Evolutionary conservation across 1,140 invertebrate species (phyloP).

Genomic region (Nephila pilipes): DNA sequence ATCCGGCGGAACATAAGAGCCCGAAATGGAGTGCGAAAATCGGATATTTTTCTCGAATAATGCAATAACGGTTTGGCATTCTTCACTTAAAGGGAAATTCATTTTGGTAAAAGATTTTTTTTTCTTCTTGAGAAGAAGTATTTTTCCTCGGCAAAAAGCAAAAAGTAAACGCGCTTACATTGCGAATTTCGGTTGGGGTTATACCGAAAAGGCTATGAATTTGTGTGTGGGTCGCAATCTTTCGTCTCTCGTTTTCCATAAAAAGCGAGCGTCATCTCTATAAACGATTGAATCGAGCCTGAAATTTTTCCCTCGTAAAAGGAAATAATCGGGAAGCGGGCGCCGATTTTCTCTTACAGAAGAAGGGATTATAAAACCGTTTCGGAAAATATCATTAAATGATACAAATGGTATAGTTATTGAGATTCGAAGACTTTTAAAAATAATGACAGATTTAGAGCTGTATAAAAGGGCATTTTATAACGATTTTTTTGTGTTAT

Average conservation of each 20-base stretch:
- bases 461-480: no score
- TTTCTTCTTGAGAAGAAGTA: background rate
- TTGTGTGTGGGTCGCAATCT: slow-evolving; percentile 28
- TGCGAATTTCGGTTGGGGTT: slow-evolving; percentile 20
- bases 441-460: no score
- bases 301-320: background rate
- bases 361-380: background rate
- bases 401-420: background rate
- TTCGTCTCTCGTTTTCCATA: slow-evolving; percentile 14
- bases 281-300: background rate
- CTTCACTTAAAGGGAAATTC: slow-evolving; percentile 44
- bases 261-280: background rate
- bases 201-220: slow-evolving; percentile 39
- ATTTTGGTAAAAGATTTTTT: background rate
- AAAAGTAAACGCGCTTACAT: background rate
- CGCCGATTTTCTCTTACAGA: background rate
- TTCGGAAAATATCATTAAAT: background rate
- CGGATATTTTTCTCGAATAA: slow-evolving; percentile 35
- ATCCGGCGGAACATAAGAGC: slow-evolving; percentile 49
- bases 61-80: slow-evolving; percentile 43
- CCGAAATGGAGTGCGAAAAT: slow-evolving; percentile 46
- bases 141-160: background rate
- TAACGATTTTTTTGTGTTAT: background rate
- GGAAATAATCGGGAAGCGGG: background rate
- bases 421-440: background rate